Base-by-base conservation (phyloP, 2,113 vertebrate genomes). In the Chascanopsetta lugubris region DNA sequence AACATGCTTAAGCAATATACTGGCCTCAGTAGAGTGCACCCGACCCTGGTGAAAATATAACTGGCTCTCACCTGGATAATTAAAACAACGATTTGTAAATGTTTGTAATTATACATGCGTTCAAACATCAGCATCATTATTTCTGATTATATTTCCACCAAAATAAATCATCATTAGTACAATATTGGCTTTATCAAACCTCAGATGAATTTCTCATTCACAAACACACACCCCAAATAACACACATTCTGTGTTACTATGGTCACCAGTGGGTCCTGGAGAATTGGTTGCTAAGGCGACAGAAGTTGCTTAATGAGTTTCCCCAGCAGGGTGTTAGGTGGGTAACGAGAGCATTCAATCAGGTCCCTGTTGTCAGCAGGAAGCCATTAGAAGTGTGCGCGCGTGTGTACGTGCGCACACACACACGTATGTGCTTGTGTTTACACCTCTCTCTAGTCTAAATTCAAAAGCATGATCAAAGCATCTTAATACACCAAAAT, bases 281-380 rank as follows among this genome's bases (percentile, higher is more conserved):
- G 70, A 87, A 80, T 63, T 71, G 78, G 89, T 92, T 87, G 76
- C 85, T 78, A 90, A 89, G 84, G 87, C 18, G 32, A 93, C 85
- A 45, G 18, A 64, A 70, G 61, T 77, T 80, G 22, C 69, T 78
- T 87, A 90, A 91, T 91, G 90, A 91, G 80, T 88, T 84, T 79
- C 67, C 84, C 81, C 84, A 86, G 86, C 80, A 89, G 85, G 79
- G 70, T 82, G 86, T 83, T 73, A 60, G 74, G 66, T 79, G 72
- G 75, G 72, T 77, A 87, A 79, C 69, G 18, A 72, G 77, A 72
- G 72, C 50, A 32, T 86, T 89, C 79, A 87, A 78, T 85, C 82
- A 84, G 60, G 36, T 68, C 82, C 48, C 62, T 15, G 18, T 59
- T 75, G 80, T 81, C 80, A 84, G 82, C 71, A 77, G 75, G 76